These are phyloP conservation scores for Pammene aurita DNA, from an alignment of 2,888 invertebrate species.

Conservation along the genomic window DNA sequence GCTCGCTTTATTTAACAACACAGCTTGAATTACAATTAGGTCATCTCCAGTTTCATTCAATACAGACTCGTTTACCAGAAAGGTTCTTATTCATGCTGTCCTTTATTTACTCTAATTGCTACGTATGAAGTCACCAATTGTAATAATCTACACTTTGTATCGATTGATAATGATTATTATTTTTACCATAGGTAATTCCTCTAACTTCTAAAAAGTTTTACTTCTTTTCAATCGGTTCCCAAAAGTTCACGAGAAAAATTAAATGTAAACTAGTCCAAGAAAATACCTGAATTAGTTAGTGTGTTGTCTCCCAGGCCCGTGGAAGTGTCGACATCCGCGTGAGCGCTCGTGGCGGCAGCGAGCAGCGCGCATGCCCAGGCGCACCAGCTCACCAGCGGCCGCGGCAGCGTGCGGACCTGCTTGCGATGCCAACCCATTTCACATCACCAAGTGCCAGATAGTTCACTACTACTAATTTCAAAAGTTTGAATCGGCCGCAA, in stretches of 20 bases:
- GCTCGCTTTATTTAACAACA: conserved; percentile 1
- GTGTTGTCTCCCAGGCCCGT: conserved; percentile 79
- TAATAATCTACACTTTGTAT: too few relatives aligned
- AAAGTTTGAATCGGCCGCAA: conserved; percentile 24
- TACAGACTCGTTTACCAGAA: neutral
- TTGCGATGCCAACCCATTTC: conserved; percentile 70
- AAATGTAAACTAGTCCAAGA: neutral
- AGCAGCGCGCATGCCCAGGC: conserved; percentile 77
- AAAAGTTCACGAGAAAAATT: neutral
- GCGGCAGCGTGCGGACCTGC: conserved; percentile 50
- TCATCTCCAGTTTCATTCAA: neutral
- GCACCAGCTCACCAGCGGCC: conserved; percentile 61
- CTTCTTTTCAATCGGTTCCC: too few relatives aligned
- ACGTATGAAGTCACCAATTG: too few relatives aligned
- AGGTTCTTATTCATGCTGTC: neutral
- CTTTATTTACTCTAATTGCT: too few relatives aligned
- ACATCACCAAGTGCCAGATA: conserved; percentile 66
- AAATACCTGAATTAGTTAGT: conserved; percentile 76
- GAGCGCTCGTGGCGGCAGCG: conserved; percentile 59
- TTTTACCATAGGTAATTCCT: too few relatives aligned
- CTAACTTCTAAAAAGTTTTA: too few relatives aligned
- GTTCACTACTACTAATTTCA: conserved; percentile 30
- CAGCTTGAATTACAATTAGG: neutral
- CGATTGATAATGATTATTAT: neutral
- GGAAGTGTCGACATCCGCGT: conserved; percentile 77